These are phyloP conservation scores for Rallus crepitans DNA, from an alignment of 2,797 vertebrate species.

Conservation along the genomic window DNA sequence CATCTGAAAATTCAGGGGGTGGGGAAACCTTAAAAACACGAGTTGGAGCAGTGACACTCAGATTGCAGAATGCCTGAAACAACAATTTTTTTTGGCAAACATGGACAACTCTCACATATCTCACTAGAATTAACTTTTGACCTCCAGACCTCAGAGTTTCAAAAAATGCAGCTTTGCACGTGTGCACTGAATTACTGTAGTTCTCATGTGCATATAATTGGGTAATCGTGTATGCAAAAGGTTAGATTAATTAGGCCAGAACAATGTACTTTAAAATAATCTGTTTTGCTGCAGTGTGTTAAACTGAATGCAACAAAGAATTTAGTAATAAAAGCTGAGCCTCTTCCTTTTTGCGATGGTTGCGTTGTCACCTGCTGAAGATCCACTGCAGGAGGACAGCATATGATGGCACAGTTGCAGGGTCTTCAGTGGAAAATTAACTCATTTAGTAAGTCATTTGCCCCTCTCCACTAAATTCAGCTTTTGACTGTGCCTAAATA, in stretches of 20 bases:
- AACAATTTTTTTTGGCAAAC: slow-evolving; percentile 42
- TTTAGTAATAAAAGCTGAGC: neutral
- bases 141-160: slow-evolving; percentile 27
- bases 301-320: neutral
- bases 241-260: slow-evolving; percentile 12
- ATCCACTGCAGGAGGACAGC: neutral
- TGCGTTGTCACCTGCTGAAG: neutral
- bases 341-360: neutral
- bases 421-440: neutral
- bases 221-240: slow-evolving; percentile 2
- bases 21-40: neutral
- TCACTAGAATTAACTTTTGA: slow-evolving; percentile 57
- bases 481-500: neutral
- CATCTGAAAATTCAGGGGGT: neutral
- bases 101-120: neutral
- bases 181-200: neutral
- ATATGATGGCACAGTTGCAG: neutral
- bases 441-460: slow-evolving; percentile 2
- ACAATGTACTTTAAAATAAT: neutral
- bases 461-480: neutral
- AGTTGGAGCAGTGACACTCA: slow-evolving; percentile 1
- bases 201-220: neutral
- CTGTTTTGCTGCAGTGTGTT: neutral
- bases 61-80: slow-evolving; percentile 46
- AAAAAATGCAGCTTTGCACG: slow-evolving; percentile 7